Percentiles rank a stretch among this genome's conserved stretches.
These are phyloP conservation scores for Euclidia mi DNA, from an alignment of 2,888 invertebrate species.

Conservation along the genomic window DNA sequence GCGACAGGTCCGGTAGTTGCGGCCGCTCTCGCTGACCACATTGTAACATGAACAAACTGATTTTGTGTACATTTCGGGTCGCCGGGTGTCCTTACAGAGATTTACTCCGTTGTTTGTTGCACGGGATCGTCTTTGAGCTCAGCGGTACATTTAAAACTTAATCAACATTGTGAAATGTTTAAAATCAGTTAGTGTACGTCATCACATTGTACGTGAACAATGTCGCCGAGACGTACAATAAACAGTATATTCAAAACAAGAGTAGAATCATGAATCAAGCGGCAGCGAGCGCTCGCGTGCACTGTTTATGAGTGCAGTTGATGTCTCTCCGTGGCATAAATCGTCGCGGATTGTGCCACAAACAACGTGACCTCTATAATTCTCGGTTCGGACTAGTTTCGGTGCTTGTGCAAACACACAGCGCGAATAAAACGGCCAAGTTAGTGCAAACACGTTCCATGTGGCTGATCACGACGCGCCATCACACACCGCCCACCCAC, in stretches of 20 bases:
- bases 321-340: slow-evolving; percentile 80
- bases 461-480: slow-evolving; percentile 61
- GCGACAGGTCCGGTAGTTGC: neutral
- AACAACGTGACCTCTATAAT: slow-evolving; percentile 74
- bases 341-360: slow-evolving; percentile 78
- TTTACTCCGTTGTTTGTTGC: slow-evolving; percentile 23
- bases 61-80: slow-evolving; percentile 21
- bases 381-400: slow-evolving; percentile 66
- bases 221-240: slow-evolving; percentile 66
- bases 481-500: too few species aligned
- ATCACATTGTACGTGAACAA: slow-evolving; percentile 37
- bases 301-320: slow-evolving; percentile 86
- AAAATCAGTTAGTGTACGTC: slow-evolving; percentile 10
- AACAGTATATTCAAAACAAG: slow-evolving; percentile 74
- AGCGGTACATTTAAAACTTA: slow-evolving; percentile 16
- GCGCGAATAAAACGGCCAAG: slow-evolving; percentile 63
- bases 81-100: slow-evolving; percentile 17
- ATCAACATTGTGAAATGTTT: slow-evolving; percentile 6
- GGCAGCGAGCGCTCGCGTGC: slow-evolving; percentile 70
- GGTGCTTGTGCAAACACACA: slow-evolving; percentile 65
- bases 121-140: slow-evolving; percentile 16
- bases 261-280: slow-evolving; percentile 73
- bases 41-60: slow-evolving; percentile 47
- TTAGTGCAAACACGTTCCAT: slow-evolving; percentile 67
- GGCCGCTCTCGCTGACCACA: slow-evolving; percentile 34